Evolutionary conservation across 2,797 vertebrate species (phyloP), one percentile per base, ranked within the genome.

Genomic region (Meda fulgida): DNA sequence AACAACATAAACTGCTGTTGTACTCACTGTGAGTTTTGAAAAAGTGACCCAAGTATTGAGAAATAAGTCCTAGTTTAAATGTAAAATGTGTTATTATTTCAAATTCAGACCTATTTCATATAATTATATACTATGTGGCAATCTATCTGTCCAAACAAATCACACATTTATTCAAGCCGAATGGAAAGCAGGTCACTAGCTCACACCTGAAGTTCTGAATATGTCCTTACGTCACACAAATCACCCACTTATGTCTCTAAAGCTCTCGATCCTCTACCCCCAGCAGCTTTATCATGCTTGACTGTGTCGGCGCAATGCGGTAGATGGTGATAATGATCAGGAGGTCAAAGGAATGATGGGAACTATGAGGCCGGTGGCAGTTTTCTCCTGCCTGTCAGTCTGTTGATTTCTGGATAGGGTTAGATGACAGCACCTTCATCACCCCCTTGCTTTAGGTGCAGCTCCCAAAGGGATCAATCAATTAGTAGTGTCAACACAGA

Each of bases 251-350:
- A 34, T 26, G 29, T n/a, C n/a, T n/a, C 53, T 48, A 66, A 53
- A 48, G 34, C 29, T 67, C 36, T 23, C 38, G 46, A 55, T 46
- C 53, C 69, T 60, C 46, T 46, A 73, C 71, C 82, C 70, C 67
- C 58, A 48, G 72, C 60, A 71, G 51, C 79, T 84, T 80, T 84
- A 79, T 88, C 83, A 83, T 55, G 85, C 82, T 87, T 87, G 81
- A 75, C 75, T 38, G 48, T 85, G 67, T 77, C 48, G 1, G 55
- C 31, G 60, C 51, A 86, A 85, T 79, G 82, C 51, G 31, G 51
- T 19, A 78, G 79, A 85, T 78, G 78, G 72, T 66, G 48, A 86
- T 72, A 73, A 81, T 84, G 78, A 88, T 88, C 83, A 88, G 79
- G 55, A 78, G 87, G 84, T 87, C 83, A 85, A 34, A 70, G 72